Percentiles rank a stretch among this genome's conserved stretches.
Evolutionary conservation across 2,797 vertebrate species (phyloP).

Genomic region (Ambastaia sidthimunki): DNA sequence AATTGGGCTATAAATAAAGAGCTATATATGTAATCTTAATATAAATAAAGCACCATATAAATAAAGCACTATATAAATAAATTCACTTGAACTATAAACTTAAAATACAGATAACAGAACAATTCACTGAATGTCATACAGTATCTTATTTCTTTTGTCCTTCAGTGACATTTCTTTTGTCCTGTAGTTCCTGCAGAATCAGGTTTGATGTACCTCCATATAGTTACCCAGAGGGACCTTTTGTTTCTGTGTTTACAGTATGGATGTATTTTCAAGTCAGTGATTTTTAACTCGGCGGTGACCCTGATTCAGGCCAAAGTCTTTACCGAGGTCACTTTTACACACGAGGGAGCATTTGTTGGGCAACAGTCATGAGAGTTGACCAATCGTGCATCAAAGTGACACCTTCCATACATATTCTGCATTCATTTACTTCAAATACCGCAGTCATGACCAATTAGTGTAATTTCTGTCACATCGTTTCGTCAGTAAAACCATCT

Average conservation of each 20-base stretch:
- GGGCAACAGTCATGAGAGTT: neutral
- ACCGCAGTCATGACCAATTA: slow-evolving; percentile 35
- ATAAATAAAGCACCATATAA: too few relatives aligned
- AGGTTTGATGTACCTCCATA: slow-evolving; percentile 7
- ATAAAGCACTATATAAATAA: too few relatives aligned
- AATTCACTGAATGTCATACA: neutral
- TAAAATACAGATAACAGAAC: neutral
- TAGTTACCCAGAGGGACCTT: slow-evolving; percentile 1
- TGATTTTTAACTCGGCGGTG: slow-evolving; percentile 17
- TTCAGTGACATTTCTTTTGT: slow-evolving; percentile 12
- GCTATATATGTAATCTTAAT: too few relatives aligned
- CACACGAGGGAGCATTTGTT: slow-evolving; percentile 1
- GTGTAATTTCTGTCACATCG: slow-evolving; percentile 41
- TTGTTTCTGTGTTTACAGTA: neutral
- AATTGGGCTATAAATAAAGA: too few relatives aligned
- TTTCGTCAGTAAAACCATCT: slow-evolving; percentile 58
- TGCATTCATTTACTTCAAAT: slow-evolving; percentile 5
- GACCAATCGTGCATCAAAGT: slow-evolving; percentile 2
- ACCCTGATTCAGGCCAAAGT: neutral
- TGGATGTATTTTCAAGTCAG: neutral
- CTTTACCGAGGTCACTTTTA: neutral
- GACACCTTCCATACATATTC: slow-evolving; percentile 16
- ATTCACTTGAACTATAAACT: too few relatives aligned
- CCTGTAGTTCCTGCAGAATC: neutral
- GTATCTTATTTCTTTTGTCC: neutral